phyloP scores from a whole-genome alignment of 2,797 vertebrate species.

The Melanotaenia maccullochi region DNA sequence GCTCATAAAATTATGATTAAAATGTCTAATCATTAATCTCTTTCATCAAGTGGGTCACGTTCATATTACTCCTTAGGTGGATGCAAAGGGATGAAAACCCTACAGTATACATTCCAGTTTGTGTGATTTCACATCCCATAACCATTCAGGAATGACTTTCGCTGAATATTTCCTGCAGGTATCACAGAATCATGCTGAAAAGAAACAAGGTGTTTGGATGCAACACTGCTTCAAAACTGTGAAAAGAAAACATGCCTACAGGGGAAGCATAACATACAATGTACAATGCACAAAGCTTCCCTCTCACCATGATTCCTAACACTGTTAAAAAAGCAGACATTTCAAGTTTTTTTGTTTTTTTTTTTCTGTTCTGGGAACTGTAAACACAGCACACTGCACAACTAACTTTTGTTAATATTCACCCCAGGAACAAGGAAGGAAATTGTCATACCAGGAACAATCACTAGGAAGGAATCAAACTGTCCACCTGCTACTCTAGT shows the following conservation, averaged over 20 bases:
- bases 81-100: not conserved
- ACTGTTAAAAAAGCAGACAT: conserved; percentile 6
- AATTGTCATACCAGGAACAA: not conserved
- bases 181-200: conserved; percentile 4
- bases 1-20: conserved; percentile 1
- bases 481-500: conserved; percentile 6
- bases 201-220: conserved; percentile 13
- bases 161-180: conserved; percentile 2
- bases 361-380: conserved; percentile 13
- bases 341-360: not conserved
- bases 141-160: not conserved
- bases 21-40: conserved; percentile 2
- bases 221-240: conserved; percentile 1
- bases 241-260: not conserved
- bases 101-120: not conserved
- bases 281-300: not conserved
- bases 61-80: not conserved
- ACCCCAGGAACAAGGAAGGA: not conserved
- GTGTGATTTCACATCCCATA: conserved; percentile 2
- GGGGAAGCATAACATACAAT: conserved; percentile 2
- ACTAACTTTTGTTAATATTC: not conserved
- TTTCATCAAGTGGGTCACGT: not conserved
- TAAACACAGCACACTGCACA: not conserved
- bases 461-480: not conserved
- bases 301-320: not conserved